Evolutionary conservation across 2,888 invertebrate species (phyloP).

Genomic region (Plemyria rubiginata): DNA sequence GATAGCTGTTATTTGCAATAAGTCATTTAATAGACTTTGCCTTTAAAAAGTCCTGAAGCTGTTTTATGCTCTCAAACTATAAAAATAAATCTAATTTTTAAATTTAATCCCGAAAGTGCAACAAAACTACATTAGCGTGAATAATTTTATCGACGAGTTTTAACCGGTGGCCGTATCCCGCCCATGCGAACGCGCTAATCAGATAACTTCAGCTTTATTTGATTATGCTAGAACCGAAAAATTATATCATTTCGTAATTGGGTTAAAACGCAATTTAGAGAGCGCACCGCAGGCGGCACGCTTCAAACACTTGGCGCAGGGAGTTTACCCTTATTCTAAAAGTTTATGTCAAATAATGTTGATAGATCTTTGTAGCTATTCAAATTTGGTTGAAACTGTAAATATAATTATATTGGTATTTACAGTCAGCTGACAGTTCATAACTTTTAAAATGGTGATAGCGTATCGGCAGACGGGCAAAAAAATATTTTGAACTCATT

Average conservation of each 20-base stretch:
- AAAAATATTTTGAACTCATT: no score
- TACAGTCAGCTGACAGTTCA: no score
- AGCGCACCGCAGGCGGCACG: conserved; percentile 75
- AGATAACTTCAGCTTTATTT: conserved; percentile 79
- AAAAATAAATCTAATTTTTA: conserved; percentile 21
- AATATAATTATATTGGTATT: no score
- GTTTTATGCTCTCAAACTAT: conserved; percentile 7
- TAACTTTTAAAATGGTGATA: no score
- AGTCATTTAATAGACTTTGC: no score
- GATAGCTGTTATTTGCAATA: no score
- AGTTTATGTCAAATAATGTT: conserved; percentile 30
- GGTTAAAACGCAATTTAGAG: conserved; percentile 84
- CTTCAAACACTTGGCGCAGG: conserved; percentile 52
- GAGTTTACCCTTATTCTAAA: conserved; percentile 32
- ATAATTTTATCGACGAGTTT: conserved; percentile 53
- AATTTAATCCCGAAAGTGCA: conserved; percentile 35
- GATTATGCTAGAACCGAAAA: conserved; percentile 82
- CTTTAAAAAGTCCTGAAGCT: no score
- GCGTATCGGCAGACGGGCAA: no score
- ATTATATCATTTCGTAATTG: conserved; percentile 82
- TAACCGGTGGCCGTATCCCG: conserved; percentile 56
- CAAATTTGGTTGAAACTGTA: not conserved
- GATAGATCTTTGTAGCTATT: not conserved
- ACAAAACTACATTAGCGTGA: conserved; percentile 39
- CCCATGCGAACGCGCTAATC: conserved; percentile 73